Base-by-base conservation (phyloP, 2,113 vertebrate genomes). In the Bufo gargarizans region DNA sequence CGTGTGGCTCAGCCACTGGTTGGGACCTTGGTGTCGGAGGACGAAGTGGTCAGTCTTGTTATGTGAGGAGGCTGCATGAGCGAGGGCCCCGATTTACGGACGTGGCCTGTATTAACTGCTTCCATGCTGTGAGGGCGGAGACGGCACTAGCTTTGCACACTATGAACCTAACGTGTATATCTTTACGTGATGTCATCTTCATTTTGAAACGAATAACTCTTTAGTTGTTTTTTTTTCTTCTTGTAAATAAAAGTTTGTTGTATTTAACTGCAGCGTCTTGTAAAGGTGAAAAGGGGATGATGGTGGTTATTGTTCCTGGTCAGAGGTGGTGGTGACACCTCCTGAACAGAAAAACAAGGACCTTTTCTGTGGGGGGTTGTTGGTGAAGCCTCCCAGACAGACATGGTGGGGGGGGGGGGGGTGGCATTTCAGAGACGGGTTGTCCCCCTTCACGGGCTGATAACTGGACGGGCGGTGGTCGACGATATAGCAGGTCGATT, bases 201-300 rank as follows among this genome's bases (percentile, higher is more conserved):
- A 61, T 85, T 76, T 76, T 85, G 84, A 61, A 85, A 85, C 71
- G 77, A 74, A 85, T 85, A 76, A 79, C 20, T 58, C 58, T 69
- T 85, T 84, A 45, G 58, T 61, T 61, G 14, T 4, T 85, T 85
- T 93, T 92, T 90, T 91, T 92, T 90, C 91, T n/a, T 86, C 90
- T 88, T 92, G 89, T 80, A 85, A 88, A 90, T 43, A 89, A 33
- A 33, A 84, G 86, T 92, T 86, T 90, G 86, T 84, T 92, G 56
- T 85, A 85, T 92, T 91, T 91, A 92, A 89, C 90, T 67, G 61
- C 81, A 89, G 45, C 6, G 2, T 78, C n/a, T 56, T 14, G 9
- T 56, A n/a, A 0, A 20, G 16, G 50, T 13, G 67, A 33, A 71
- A 43, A 71, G 6, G 2, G 67, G 14, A 20, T 6, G 13, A 47